phyloP scores from a whole-genome alignment of 1,140 invertebrate species.

The Aphelinus certus region DNA sequence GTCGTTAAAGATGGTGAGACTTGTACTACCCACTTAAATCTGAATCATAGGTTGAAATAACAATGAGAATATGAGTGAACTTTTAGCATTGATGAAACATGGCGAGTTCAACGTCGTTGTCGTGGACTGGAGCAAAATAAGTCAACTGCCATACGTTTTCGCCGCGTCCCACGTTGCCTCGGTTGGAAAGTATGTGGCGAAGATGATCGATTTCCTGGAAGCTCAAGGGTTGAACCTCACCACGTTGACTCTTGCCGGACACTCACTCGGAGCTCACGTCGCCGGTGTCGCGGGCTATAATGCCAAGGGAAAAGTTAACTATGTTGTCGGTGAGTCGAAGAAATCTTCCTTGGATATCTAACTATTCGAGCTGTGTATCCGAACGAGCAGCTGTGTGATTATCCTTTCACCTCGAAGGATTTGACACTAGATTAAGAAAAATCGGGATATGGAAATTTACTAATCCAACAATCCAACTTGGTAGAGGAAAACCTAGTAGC shows the following conservation, averaged over 20 bases:
- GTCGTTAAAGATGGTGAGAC: constrained; percentile 54
- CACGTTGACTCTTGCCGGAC: constrained; percentile 65
- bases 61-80: background rate
- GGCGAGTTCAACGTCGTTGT: constrained; percentile 72
- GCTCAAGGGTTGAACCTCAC: constrained; percentile 62
- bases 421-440: too few species aligned
- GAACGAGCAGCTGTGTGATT: too few species aligned
- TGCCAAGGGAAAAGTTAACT: constrained; percentile 40
- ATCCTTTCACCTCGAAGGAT: too few species aligned
- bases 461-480: too few species aligned
- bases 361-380: too few species aligned
- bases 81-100: constrained; percentile 66
- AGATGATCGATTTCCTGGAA: constrained; percentile 69
- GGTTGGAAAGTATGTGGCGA: constrained; percentile 69
- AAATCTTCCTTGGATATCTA: too few species aligned
- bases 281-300: constrained; percentile 55
- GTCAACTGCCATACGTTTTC: constrained; percentile 60
- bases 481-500: too few species aligned
- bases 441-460: too few species aligned
- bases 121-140: constrained; percentile 71
- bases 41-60: too few species aligned
- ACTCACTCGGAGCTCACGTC: constrained; percentile 64
- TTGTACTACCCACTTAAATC: background rate
- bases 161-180: constrained; percentile 65
- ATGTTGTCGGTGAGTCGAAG: constrained; percentile 49